A percentile compares a stretch with the other conserved stretches of the same genome.
These are phyloP conservation scores for Caenorhabditis brenneri DNA, from an alignment of 1,140 invertebrate species.

Conservation along the genomic window DNA sequence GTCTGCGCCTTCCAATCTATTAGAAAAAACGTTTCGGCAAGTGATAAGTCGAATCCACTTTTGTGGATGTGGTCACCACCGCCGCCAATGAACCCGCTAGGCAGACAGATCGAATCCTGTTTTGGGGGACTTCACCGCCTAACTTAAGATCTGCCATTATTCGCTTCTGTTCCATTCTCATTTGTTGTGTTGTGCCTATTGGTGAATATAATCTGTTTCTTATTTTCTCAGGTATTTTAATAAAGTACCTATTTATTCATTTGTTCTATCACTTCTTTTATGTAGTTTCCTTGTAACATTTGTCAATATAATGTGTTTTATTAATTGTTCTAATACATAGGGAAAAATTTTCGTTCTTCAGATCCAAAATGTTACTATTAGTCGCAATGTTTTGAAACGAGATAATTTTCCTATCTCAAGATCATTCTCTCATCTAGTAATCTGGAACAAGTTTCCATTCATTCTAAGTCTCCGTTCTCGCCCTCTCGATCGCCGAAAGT, in stretches of 20 bases:
- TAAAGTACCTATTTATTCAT: no score
- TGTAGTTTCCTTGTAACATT: no score
- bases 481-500: background rate
- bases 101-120: constrained; percentile 18
- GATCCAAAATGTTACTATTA: background rate
- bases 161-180: background rate
- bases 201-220: background rate
- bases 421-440: background rate
- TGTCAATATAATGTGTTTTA: no score
- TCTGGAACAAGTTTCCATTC: constrained; percentile 9
- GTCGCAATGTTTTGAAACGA: background rate
- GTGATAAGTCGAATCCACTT: constrained; percentile 34
- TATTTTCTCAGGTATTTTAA: background rate
- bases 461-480: constrained; percentile 30
- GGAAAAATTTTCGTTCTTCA: no score
- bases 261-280: no score
- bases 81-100: constrained; percentile 1
- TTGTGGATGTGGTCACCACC: constrained; percentile 19
- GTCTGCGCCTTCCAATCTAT: background rate
- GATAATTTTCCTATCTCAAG: background rate
- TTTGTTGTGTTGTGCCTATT: background rate
- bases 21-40: constrained; percentile 31
- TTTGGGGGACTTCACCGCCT: background rate
- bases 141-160: constrained; percentile 8
- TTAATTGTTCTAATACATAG: no score